These are phyloP conservation scores for Cantharis rustica DNA, from an alignment of 2,888 invertebrate genomes.

Conservation along the genomic window DNA sequence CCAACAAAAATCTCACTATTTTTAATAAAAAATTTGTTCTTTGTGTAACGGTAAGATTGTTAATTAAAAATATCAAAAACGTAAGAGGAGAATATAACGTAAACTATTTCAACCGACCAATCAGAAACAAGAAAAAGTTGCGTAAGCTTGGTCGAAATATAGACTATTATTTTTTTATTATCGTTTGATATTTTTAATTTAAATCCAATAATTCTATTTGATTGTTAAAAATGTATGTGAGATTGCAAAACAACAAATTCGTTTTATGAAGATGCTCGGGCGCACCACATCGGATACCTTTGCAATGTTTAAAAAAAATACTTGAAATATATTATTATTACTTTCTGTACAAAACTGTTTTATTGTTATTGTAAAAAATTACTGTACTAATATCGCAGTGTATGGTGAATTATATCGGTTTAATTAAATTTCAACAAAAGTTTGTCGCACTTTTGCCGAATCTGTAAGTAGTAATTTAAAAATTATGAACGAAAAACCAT, in stretches of 20 bases:
- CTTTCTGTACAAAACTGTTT: slow-evolving; percentile 54
- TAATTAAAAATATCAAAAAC: neutral
- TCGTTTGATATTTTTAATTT: neutral
- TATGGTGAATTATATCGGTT: slow-evolving; percentile 18
- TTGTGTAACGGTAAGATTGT: neutral
- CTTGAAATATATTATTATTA: slow-evolving; percentile 45
- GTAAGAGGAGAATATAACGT: neutral
- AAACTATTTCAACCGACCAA: neutral
- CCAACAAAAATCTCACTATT: slow-evolving; percentile 11
- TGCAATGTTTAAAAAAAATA: slow-evolving; percentile 24
- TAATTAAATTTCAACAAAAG: slow-evolving; percentile 5
- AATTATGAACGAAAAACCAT: slow-evolving; percentile 50
- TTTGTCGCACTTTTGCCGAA: neutral
- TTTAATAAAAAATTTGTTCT: neutral
- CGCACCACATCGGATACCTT: neutral
- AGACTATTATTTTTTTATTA: neutral
- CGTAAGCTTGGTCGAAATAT: neutral
- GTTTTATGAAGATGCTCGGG: neutral
- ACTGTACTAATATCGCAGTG: slow-evolving; percentile 54
- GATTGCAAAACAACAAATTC: neutral
- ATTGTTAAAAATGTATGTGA: neutral
- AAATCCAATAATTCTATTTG: neutral
- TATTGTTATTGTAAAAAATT: slow-evolving; percentile 45
- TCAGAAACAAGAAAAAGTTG: neutral
- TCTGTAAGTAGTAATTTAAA: slow-evolving; percentile 9